Base-by-base conservation (phyloP, 2,888 invertebrate genomes). In the Drosophila cognata region DNA sequence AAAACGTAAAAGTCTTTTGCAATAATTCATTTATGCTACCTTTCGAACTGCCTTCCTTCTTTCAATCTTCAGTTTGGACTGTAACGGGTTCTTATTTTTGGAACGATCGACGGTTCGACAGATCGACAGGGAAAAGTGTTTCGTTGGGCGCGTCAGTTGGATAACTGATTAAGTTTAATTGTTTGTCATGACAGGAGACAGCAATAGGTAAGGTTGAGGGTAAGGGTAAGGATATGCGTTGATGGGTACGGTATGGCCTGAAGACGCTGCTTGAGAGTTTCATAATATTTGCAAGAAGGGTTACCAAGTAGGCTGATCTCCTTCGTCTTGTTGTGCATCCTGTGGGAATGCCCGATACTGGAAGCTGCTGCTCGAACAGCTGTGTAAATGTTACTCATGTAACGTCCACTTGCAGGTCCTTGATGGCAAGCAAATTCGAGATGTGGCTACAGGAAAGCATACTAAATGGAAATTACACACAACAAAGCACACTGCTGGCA, bases 101-200 rank as follows among this genome's bases (percentile, higher is more conserved):
- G 50, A 61, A 61, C 65, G 76, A 71, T 68, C 77, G 80, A 70
- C 38, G 55, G 58, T 50, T 81, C 65, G 60, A 76, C 41, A 13
- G 77, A n/a, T 77, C 60, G 51, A 66, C 62, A 56, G 75, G 79
- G 50, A 65, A 89, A 85, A 82, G 75, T 78, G 85, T 88, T 89
- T 84, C 77, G 71, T 69, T 60, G 53, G 63, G 71, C 52, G 74
- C 71, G 75, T 66, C 79, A 66, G 71, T 81, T 69, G 76, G 78
- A 77, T 75, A 77, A 77, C 68, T 84, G 88, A 84, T 82, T 74
- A 79, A 82, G 61, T 78, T 61, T 61, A 82, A 82, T 82, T 82
- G 82, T 82, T 74, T 84, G 76, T 76, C 62, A 58, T 64, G 74
- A 63, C 71, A 70, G 68, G 29, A 41, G 53, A 53, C 43, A 63